phyloP scores from a whole-genome alignment of 2,113 vertebrate species.

The Bombycilla garrulus region DNA sequence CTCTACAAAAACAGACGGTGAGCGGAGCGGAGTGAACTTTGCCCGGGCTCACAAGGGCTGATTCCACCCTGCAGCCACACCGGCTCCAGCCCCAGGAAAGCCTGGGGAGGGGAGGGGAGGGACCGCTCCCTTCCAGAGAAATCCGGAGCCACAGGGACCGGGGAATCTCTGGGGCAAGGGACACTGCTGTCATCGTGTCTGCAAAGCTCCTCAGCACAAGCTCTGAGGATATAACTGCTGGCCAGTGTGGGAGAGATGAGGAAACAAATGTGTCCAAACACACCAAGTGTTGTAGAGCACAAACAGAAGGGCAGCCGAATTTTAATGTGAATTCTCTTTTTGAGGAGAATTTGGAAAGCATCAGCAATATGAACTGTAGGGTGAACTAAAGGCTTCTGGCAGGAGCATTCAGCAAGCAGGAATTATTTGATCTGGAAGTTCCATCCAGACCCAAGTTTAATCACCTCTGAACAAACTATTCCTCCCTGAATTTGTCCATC shows the following conservation, averaged over 20 bases:
- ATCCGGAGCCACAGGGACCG: neutral
- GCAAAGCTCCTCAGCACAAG: neutral
- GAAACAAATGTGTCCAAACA: fast-evolving
- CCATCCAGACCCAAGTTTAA: neutral
- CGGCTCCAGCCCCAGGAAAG: neutral
- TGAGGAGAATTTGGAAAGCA: neutral
- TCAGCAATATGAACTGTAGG: neutral
- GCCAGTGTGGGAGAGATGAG: neutral
- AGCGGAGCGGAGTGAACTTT: neutral
- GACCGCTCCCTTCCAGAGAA: neutral
- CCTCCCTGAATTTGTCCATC: neutral
- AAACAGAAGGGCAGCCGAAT: neutral
- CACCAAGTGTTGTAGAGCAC: fast-evolving
- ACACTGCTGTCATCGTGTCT: fast-evolving
- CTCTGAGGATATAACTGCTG: neutral
- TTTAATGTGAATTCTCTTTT: neutral
- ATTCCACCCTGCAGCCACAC: neutral
- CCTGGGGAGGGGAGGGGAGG: neutral
- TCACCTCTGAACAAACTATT: neutral
- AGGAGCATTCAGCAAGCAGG: neutral
- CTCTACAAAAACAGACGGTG: neutral
- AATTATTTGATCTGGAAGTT: neutral
- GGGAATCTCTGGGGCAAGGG: neutral
- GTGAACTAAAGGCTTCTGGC: neutral
- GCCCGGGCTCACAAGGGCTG: neutral